Base-by-base conservation (phyloP, 2,888 invertebrate genomes). In the Branchipolynoe longqiensis region DNA sequence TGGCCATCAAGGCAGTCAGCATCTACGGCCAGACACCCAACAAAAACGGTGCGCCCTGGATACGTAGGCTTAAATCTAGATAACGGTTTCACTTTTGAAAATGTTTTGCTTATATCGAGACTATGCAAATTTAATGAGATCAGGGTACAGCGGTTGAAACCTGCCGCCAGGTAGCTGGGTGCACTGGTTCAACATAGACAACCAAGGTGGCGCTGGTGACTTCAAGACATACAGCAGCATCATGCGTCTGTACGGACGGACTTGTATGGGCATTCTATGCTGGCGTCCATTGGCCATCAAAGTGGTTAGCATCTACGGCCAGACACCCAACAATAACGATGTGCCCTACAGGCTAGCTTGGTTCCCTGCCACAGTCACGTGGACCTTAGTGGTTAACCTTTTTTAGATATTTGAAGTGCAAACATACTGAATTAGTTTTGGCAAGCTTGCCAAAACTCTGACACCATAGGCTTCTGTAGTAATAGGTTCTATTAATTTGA, bases 241-340 rank as follows among this genome's bases (percentile, higher is more conserved):
- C n/a, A 54, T 84, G 3, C 41, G 69, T 25, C 31, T 62, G 25
- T 84, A 73, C 38, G 84, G 84, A 33, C 25, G 73, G 3, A 62
- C 28, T 25, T 84, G 84, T 54, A 69, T 62, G 36, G 84, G 84
- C 54, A 28, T 84, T 48, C 84, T 54, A 2, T 84, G 84, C 73
- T 22, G 73, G 28, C 25, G 54, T 2, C 84, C 84, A 1, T 48
- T 84, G 22, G 84, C 84, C 40, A 36, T 84, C 69, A 84, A 84
- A 54, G 84, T 56, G 0, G 48, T 54, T n/a, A 40, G 56, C 41
- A 36, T 41, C 22, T 84, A 83, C 41, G 83, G 83, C 12, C 31
- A 33, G 6, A 12, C 82, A 0, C 82, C 82, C 2, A 33, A 25
- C 12, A 6, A 28, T 22, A 28, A 58, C 58, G 58, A 58, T 82